phyloP scores from a whole-genome alignment of 2,888 invertebrate genomes.

The Plagiodera versicolora region DNA sequence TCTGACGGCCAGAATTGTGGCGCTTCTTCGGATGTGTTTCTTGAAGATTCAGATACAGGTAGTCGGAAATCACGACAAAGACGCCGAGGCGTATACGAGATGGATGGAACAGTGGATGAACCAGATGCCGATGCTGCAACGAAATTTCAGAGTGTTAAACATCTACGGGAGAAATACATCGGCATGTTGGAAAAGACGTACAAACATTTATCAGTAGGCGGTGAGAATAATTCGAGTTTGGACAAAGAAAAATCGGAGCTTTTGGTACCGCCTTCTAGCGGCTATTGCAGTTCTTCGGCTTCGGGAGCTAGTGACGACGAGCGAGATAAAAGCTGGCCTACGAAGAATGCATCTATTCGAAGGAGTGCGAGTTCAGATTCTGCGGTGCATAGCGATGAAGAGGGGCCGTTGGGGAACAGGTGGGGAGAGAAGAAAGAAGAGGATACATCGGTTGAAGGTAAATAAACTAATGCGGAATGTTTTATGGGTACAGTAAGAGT shows the following conservation, averaged over 20 bases:
- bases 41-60: slow-evolving; percentile 28
- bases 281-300: slow-evolving; percentile 50
- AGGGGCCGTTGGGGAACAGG: slow-evolving; percentile 37
- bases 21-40: slow-evolving; percentile 4
- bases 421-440: slow-evolving; percentile 39
- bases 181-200: slow-evolving; percentile 47
- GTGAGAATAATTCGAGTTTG: slow-evolving; percentile 6
- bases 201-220: slow-evolving; percentile 31
- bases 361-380: slow-evolving; percentile 58
- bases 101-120: slow-evolving; percentile 32
- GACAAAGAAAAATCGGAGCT: slow-evolving; percentile 31
- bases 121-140: neutral
- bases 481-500: neutral
- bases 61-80: slow-evolving; percentile 41
- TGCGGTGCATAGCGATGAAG: slow-evolving; percentile 59
- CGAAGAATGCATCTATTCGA: slow-evolving; percentile 43
- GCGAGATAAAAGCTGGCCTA: slow-evolving; percentile 37
- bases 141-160: slow-evolving; percentile 48
- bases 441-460: slow-evolving; percentile 22
- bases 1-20: slow-evolving; percentile 5
- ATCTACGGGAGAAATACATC: slow-evolving; percentile 46
- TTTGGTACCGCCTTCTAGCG: slow-evolving; percentile 48
- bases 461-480: slow-evolving; percentile 8
- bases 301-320: slow-evolving; percentile 52
- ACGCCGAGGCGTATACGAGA: slow-evolving; percentile 48